These are phyloP conservation scores for Ursus arctos DNA, from an alignment of 2,113 vertebrate species.

Conservation along the genomic window DNA sequence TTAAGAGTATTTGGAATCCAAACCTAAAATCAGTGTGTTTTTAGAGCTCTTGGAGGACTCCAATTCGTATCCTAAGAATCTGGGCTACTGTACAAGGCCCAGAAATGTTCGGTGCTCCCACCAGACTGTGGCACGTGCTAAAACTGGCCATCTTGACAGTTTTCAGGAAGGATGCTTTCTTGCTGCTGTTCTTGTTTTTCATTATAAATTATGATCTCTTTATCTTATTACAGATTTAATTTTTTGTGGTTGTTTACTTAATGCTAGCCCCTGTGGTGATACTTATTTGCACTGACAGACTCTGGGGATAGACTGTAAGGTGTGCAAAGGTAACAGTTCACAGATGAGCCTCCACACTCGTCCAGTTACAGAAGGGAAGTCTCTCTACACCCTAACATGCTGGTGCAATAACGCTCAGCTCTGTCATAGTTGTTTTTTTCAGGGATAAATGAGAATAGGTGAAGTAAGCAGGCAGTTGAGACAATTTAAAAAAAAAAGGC, in stretches of 20 bases:
- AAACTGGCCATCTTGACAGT: neutral
- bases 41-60: neutral
- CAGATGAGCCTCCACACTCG: neutral
- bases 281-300: neutral
- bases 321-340: neutral
- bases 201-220: neutral
- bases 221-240: neutral
- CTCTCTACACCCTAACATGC: neutral
- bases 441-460: neutral
- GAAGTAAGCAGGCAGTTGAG: neutral
- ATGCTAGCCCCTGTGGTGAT: neutral
- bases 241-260: neutral
- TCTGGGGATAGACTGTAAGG: neutral
- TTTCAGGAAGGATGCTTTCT: neutral
- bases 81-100: neutral
- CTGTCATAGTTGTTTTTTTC: neutral
- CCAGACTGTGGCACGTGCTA: fast-evolving
- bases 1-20: neutral
- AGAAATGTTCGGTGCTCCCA: neutral
- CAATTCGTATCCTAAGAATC: neutral
- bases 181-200: neutral
- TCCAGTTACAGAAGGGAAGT: neutral
- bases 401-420: neutral
- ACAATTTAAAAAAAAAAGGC: neutral
- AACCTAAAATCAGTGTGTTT: neutral